These are phyloP conservation scores for Ciconia maguari DNA, from an alignment of 2,113 vertebrate species.

Conservation along the genomic window DNA sequence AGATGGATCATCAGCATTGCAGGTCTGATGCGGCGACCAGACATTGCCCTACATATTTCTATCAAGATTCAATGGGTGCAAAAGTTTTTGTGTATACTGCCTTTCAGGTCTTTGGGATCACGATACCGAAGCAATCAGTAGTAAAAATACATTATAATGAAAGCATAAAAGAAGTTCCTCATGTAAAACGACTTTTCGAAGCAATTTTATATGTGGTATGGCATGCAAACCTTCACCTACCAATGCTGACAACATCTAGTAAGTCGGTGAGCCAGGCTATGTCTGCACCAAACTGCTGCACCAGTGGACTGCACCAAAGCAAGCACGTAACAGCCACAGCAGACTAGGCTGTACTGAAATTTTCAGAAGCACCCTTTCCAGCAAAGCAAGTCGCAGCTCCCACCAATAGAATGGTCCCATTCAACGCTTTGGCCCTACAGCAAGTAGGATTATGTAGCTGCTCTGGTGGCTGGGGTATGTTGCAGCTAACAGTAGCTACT, in stretches of 20 bases:
- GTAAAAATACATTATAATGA: not conserved
- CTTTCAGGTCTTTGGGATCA: constrained; percentile 5
- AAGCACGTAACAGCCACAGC: not conserved
- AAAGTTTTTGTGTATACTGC: constrained; percentile 1
- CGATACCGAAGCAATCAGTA: constrained; percentile 11
- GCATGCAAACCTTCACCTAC: not conserved
- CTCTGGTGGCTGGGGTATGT: not conserved
- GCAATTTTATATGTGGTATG: not conserved
- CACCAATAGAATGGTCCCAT: not conserved
- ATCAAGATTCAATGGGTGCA: not conserved
- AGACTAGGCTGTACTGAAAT: not conserved
- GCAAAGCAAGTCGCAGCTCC: not conserved
- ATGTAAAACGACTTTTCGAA: not conserved
- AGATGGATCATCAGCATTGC: constrained; percentile 41
- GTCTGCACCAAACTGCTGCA: not conserved
- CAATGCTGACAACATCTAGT: not conserved
- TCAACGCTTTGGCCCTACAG: not conserved
- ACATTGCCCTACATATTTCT: constrained; percentile 19
- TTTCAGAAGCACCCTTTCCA: not conserved
- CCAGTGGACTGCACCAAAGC: not conserved
- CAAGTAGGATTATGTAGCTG: not conserved
- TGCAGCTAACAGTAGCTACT: not conserved
- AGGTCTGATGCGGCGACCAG: constrained; percentile 7
- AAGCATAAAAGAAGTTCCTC: not conserved
- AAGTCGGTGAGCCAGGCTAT: not conserved